These are phyloP conservation scores for Cylloceria caligata DNA, from an alignment of 2,888 invertebrate genomes.

Conservation along the genomic window DNA sequence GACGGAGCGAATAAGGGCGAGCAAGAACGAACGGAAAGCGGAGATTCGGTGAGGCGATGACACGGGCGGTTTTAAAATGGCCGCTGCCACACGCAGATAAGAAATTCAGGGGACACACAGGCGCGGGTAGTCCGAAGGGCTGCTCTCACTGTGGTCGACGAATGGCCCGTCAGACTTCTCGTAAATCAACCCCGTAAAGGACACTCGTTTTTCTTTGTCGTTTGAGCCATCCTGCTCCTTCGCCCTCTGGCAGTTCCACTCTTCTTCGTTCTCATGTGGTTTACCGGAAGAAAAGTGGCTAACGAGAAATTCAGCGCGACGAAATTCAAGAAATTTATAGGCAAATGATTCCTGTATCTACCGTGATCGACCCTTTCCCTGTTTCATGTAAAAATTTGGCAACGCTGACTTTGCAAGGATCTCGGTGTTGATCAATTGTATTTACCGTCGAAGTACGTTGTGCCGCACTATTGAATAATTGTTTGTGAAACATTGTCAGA, in stretches of 20 bases:
- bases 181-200: constrained; percentile 82
- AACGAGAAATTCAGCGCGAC: constrained; percentile 27
- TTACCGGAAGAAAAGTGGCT: constrained; percentile 25
- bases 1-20: constrained; percentile 10
- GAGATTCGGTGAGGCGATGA: constrained; percentile 43
- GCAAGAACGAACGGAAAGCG: constrained; percentile 40
- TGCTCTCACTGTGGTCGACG: constrained; percentile 77
- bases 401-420: neutral
- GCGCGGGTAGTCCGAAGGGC: constrained; percentile 77
- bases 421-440: too few relatives aligned
- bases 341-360: neutral
- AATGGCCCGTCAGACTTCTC: constrained; percentile 84
- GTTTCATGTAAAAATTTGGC: neutral
- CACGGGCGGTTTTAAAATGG: constrained; percentile 78
- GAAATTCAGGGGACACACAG: constrained; percentile 65
- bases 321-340: constrained; percentile 27
- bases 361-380: neutral
- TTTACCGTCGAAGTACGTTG: too few relatives aligned
- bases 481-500: too few relatives aligned
- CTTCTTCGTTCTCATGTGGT: constrained; percentile 7
- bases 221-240: constrained; percentile 23
- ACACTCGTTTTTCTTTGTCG: constrained; percentile 68
- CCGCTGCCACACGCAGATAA: constrained; percentile 80
- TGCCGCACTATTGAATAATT: too few relatives aligned
- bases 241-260: neutral